A percentile compares a stretch with the other conserved stretches of the same genome.
Conservation (phyloP, 2,113 vertebrate species). For the Amphiprion percula region DNA sequence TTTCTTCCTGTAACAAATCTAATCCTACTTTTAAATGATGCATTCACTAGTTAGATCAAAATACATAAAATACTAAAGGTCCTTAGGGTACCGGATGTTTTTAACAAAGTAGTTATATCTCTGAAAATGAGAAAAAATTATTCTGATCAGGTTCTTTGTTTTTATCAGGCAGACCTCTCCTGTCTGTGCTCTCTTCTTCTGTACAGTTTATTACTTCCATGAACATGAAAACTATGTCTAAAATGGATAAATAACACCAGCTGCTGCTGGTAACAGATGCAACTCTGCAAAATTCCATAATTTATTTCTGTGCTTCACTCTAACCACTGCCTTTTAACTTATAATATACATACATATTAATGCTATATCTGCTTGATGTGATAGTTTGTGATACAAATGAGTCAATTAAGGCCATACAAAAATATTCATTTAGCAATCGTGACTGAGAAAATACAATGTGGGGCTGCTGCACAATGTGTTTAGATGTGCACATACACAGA, state of each 20-base stretch:
- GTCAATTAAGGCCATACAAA: conserved; percentile 64
- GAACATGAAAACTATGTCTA: conserved; percentile 23
- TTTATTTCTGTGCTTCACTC: conserved; percentile 19
- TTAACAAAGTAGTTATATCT: not conserved
- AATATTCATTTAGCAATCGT: conserved; percentile 36
- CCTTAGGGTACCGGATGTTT: not conserved
- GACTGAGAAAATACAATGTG: conserved; percentile 39
- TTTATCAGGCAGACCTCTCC: conserved; percentile 11
- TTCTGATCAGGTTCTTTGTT: conserved; percentile 31
- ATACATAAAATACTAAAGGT: conserved; percentile 17
- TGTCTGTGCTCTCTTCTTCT: conserved; percentile 17
- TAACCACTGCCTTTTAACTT: conserved; percentile 39
- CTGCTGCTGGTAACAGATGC: conserved; percentile 38
- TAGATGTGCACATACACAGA: conserved; percentile 2
- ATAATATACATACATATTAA: conserved; percentile 39
- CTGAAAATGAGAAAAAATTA: conserved; percentile 35
- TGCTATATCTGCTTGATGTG: conserved; percentile 41
- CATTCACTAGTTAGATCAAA: not conserved
- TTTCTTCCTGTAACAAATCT: not conserved
- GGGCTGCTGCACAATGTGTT: conserved; percentile 6
- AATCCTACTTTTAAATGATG: not conserved
- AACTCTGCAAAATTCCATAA: conserved; percentile 14
- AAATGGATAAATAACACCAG: conserved; percentile 30
- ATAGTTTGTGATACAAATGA: conserved; percentile 70
- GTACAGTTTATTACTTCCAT: conserved; percentile 7